phyloP scores from a whole-genome alignment of 2,797 vertebrate species.

The Steatocranus sp. region DNA sequence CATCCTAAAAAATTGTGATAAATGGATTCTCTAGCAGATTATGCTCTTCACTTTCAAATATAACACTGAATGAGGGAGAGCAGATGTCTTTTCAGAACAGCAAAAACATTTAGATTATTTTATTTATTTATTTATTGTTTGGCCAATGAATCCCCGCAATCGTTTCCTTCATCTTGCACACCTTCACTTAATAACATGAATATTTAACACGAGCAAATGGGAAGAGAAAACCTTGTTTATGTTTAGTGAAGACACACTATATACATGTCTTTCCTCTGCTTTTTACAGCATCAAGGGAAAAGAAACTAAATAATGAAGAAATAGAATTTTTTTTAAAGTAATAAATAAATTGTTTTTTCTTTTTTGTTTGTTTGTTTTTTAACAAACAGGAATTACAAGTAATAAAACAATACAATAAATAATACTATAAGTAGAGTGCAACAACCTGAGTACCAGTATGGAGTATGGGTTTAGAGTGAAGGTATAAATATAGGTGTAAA shows the following conservation, averaged over 20 bases:
- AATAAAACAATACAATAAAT: neutral
- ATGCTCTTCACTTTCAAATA: conserved; percentile 5
- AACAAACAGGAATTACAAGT: neutral
- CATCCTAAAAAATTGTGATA: neutral
- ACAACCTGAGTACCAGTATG: neutral
- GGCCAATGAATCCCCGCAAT: neutral
- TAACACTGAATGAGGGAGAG: neutral
- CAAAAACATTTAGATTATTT: neutral
- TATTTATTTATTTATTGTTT: neutral
- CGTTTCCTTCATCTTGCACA: neutral
- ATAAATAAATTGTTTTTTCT: neutral
- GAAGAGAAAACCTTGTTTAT: neutral
- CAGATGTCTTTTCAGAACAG: neutral
- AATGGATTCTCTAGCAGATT: neutral
- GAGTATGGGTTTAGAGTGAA: neutral
- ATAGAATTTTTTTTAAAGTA: neutral
- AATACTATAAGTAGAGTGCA: neutral
- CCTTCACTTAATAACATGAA: neutral
- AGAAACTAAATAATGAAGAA: neutral
- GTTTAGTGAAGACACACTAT: neutral
- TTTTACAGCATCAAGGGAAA: neutral
- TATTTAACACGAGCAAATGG: neutral
- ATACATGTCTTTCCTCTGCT: neutral
- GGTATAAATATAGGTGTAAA: neutral
- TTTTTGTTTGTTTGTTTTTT: neutral